These are phyloP conservation scores for Misgurnus anguillicaudatus DNA, from an alignment of 2,113 vertebrate genomes.

Conservation along the genomic window DNA sequence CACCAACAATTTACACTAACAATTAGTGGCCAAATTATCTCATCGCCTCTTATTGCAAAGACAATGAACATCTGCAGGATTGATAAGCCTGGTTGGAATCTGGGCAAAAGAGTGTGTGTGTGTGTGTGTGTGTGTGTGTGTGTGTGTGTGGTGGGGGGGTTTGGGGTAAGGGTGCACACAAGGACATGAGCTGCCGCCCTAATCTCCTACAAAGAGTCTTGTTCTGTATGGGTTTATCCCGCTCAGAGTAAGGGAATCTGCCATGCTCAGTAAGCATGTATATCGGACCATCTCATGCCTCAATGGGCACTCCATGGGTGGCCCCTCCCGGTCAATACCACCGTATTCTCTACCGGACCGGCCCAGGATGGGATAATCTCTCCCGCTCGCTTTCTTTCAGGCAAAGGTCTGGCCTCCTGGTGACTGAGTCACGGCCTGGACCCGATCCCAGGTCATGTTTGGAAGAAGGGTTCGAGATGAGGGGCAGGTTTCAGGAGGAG, in stretches of 20 bases:
- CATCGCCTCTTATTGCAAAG: conserved; percentile 69
- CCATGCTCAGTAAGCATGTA: conserved; percentile 77
- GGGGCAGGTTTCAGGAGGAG: conserved; percentile 64
- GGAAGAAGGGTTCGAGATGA: conserved; percentile 33
- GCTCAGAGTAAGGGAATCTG: conserved; percentile 73
- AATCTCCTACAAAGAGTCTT: conserved; percentile 59
- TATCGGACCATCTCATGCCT: conserved; percentile 79
- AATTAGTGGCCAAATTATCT: conserved; percentile 43
- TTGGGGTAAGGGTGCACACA: conserved; percentile 10
- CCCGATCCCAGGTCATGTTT: conserved; percentile 71
- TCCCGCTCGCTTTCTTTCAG: conserved; percentile 73
- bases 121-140: too few relatives aligned
- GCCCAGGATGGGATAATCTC: conserved; percentile 77
- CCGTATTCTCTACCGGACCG: conserved; percentile 72
- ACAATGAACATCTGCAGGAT: conserved; percentile 54
- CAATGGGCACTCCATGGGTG: conserved; percentile 78
- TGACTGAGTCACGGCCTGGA: conserved; percentile 52
- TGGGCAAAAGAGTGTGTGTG: background rate
- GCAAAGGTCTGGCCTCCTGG: conserved; percentile 54
- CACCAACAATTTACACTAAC: background rate
- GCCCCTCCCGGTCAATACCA: conserved; percentile 72
- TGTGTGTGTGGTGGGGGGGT: background rate
- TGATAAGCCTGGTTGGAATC: conserved; percentile 23
- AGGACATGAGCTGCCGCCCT: conserved; percentile 53
- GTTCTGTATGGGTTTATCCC: conserved; percentile 62